Conservation (phyloP, 2,797 vertebrate species). For the Antennarius maculatus region DNA sequence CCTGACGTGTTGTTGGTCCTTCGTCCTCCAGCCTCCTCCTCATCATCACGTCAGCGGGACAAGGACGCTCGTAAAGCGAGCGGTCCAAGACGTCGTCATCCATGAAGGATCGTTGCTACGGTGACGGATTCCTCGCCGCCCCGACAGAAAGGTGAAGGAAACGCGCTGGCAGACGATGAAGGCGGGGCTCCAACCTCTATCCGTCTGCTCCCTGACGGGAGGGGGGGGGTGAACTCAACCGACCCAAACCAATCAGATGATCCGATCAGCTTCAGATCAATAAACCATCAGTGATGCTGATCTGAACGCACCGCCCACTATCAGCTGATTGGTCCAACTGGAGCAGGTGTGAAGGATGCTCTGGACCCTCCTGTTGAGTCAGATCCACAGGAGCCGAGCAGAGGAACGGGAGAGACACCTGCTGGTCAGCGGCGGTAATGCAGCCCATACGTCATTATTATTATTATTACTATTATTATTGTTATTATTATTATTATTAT, state of each 20-base stretch:
- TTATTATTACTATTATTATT: too few species aligned
- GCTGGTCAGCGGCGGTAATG: conserved; percentile 60
- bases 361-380: conserved; percentile 38
- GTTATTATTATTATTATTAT: too few species aligned
- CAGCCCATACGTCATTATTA: conserved; percentile 19
- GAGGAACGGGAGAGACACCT: conserved; percentile 71
- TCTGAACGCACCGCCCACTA: too few species aligned
- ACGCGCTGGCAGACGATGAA: conserved; percentile 37
- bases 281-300: too few species aligned
- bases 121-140: conserved; percentile 47
- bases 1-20: conserved; percentile 49
- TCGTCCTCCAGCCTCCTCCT: conserved; percentile 63
- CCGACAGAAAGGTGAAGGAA: conserved; percentile 40
- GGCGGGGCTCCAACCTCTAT: too few species aligned
- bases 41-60: conserved; percentile 74
- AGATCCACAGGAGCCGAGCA: conserved; percentile 21
- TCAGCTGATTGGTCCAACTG: too few species aligned
- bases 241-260: too few species aligned
- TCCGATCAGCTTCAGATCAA: too few species aligned
- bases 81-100: conserved; percentile 56
- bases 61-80: conserved; percentile 72
- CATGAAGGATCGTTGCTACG: conserved; percentile 73
- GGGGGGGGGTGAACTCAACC: too few species aligned
- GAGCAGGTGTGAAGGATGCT: too few species aligned
- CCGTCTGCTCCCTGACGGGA: too few species aligned